Conservation (phyloP, 2,113 vertebrate genomes). For the Myotis yumanensis region DNA sequence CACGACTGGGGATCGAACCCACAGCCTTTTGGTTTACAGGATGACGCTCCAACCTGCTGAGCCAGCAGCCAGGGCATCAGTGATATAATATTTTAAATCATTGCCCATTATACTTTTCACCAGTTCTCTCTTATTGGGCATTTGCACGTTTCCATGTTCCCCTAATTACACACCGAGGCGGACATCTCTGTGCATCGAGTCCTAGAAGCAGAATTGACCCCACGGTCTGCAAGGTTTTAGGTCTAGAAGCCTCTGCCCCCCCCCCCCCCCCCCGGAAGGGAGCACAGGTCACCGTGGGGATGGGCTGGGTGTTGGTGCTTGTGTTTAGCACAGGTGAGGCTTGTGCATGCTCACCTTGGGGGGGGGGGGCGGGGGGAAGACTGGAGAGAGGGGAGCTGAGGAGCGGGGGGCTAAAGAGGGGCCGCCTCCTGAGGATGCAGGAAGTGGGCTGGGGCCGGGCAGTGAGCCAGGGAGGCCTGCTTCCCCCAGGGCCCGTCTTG, state of each 20-base stretch:
- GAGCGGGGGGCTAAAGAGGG: too few species aligned
- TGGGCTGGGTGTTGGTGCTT: too few species aligned
- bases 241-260: too few species aligned
- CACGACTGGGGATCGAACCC: too few species aligned
- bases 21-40: too few species aligned
- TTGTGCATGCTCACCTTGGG: too few species aligned
- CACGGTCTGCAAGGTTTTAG: too few species aligned
- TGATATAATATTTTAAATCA: slow-evolving; percentile 53
- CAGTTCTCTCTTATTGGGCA: not conserved
- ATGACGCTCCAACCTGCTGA: not conserved
- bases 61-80: not conserved
- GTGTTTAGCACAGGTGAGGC: too few species aligned
- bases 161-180: not conserved
- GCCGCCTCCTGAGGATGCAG: not conserved
- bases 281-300: too few species aligned
- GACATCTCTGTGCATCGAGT: not conserved
- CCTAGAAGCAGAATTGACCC: not conserved
- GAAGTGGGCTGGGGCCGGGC: not conserved
- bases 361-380: not conserved
- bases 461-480: too few species aligned
- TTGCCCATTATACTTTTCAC: slow-evolving; percentile 44
- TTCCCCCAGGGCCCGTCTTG: not conserved
- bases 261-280: too few species aligned
- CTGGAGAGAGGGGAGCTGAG: not conserved
- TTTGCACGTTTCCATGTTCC: not conserved